These are phyloP conservation scores for Prionace glauca DNA, from an alignment of 2,797 vertebrate species.

Conservation along the genomic window DNA sequence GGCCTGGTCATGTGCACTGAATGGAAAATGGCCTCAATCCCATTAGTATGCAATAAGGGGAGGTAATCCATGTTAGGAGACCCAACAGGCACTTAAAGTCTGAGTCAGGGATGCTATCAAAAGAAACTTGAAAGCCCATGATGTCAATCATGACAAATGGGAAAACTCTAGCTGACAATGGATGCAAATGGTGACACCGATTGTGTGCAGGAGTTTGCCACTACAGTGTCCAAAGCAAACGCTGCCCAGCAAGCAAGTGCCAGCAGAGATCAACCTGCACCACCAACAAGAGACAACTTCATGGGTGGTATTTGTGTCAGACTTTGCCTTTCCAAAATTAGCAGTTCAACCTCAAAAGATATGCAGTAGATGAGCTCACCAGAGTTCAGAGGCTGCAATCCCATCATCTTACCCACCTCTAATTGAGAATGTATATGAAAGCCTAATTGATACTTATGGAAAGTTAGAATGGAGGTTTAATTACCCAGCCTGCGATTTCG, in stretches of 20 bases:
- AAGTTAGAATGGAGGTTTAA: background rate
- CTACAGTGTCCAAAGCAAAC: too few relatives aligned
- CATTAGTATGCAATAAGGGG: background rate
- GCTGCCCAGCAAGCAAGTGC: too few relatives aligned
- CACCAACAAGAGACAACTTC: background rate
- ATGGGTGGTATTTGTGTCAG: background rate
- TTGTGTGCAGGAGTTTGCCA: background rate
- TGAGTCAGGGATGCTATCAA: background rate
- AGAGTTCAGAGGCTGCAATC: background rate
- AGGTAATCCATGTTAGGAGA: background rate
- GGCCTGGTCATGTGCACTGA: background rate
- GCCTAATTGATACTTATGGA: background rate
- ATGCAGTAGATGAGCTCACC: background rate
- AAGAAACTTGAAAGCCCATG: background rate
- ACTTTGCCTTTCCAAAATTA: background rate
- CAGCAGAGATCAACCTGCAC: too few relatives aligned
- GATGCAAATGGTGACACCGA: background rate
- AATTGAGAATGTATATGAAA: background rate
- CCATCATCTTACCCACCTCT: background rate
- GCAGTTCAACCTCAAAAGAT: background rate
- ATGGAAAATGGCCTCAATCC: background rate
- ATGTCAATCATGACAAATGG: background rate
- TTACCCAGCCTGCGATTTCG: background rate
- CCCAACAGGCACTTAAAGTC: background rate
- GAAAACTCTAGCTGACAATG: background rate